Percentiles rank a stretch among this genome's conserved stretches.
phyloP scores from a whole-genome alignment of 2,797 vertebrate species.

The Xenopus petersii region DNA sequence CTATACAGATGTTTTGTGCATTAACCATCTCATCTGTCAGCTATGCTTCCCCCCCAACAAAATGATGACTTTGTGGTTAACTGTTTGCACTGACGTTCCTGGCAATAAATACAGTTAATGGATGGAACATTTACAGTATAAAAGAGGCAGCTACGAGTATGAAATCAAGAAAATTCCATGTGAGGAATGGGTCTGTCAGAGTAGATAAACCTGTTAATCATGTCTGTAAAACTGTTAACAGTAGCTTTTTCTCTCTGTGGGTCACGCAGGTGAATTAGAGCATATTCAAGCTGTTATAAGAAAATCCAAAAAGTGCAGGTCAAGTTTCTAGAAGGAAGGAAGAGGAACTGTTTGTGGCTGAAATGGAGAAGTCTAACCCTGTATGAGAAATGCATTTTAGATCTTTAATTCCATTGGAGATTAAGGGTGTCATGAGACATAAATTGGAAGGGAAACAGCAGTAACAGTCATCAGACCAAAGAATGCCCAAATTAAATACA shows the following conservation, averaged over 20 bases:
- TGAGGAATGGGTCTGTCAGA: neutral
- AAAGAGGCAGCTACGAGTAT: neutral
- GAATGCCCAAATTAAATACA: neutral
- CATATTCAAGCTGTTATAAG: conserved; percentile 18
- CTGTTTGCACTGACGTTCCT: neutral
- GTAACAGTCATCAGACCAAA: conserved; percentile 40
- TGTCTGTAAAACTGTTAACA: conserved; percentile 3
- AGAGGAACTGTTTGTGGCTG: conserved; percentile 46
- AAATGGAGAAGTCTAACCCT: conserved; percentile 44
- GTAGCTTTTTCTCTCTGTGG: neutral
- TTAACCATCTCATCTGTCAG: neutral
- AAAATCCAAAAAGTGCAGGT: conserved; percentile 31
- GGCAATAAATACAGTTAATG: neutral
- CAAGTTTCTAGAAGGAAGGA: conserved; percentile 41
- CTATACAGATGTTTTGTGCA: neutral
- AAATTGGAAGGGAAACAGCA: conserved; percentile 48
- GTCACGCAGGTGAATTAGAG: conserved; percentile 40
- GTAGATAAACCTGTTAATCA: neutral
- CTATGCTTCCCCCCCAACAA: neutral
- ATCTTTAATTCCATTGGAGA: conserved; percentile 41
- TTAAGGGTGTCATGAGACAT: conserved; percentile 29
- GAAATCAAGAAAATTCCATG: neutral
- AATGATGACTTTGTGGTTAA: neutral
- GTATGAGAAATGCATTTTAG: conserved; percentile 35
- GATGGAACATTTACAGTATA: conserved; percentile 1